Conservation (phyloP, 2,113 vertebrate species). For the Halcyon senegalensis region DNA sequence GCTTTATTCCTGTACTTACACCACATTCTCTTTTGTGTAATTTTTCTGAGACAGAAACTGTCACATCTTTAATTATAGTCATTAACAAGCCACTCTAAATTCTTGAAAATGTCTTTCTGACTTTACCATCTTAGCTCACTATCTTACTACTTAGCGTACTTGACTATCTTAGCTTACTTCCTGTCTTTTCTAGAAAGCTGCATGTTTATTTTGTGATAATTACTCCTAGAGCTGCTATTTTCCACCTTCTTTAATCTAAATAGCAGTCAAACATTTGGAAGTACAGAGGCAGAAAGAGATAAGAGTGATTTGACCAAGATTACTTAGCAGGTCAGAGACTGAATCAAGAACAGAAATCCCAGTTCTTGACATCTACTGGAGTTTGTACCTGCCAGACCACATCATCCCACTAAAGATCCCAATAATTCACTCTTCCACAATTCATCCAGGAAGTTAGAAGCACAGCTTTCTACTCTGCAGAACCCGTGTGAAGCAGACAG, state of each 20-base stretch:
- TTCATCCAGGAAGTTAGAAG: background rate
- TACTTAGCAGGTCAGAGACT: background rate
- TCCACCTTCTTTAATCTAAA: background rate
- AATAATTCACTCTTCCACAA: background rate
- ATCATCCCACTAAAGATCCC: background rate
- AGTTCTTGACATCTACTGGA: background rate
- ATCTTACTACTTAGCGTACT: no score
- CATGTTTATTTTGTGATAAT: background rate
- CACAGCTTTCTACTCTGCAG: background rate
- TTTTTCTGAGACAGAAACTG: background rate
- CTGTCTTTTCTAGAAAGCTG: background rate
- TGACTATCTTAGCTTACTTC: no score
- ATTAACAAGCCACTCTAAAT: background rate
- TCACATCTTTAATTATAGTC: background rate
- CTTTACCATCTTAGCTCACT: background rate
- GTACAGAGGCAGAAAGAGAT: background rate
- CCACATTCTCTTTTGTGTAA: background rate
- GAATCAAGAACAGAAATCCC: background rate
- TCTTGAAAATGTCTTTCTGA: background rate
- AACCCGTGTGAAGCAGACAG: background rate
- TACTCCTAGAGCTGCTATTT: background rate
- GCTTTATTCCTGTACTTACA: background rate
- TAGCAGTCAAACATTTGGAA: background rate
- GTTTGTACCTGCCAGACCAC: background rate
- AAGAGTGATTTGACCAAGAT: background rate